These are phyloP conservation scores for Trichomycterus rosablanca DNA, from an alignment of 2,113 vertebrate genomes.

Conservation along the genomic window DNA sequence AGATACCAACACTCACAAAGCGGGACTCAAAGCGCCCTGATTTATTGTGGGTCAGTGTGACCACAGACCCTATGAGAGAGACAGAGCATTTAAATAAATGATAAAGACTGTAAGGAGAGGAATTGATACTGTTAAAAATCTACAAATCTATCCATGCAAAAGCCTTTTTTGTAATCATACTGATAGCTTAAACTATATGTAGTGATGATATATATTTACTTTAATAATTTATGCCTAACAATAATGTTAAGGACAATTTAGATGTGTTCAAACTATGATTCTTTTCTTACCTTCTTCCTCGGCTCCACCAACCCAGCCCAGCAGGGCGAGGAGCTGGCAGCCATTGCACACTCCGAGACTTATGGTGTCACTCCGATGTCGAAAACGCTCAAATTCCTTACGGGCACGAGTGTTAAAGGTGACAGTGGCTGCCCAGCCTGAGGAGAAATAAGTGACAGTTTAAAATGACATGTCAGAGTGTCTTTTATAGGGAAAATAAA, in stretches of 20 bases:
- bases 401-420: conserved; percentile 70
- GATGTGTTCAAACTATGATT: not conserved
- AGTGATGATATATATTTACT: too few species aligned
- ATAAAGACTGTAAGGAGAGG: not conserved
- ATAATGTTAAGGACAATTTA: too few species aligned
- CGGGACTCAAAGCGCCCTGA: conserved; percentile 86
- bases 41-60: conserved; percentile 76
- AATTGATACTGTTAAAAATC: not conserved
- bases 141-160: too few species aligned
- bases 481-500: too few species aligned
- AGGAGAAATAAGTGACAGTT: not conserved
- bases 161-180: too few species aligned
- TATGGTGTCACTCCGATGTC: conserved; percentile 72
- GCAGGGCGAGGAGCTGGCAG: conserved; percentile 82
- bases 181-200: too few species aligned
- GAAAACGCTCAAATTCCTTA: conserved; percentile 75
- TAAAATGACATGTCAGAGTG: too few species aligned
- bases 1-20: conserved; percentile 76
- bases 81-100: not conserved
- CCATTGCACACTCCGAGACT: conserved; percentile 89
- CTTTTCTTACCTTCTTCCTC: conserved; percentile 42
- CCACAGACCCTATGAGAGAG: conserved; percentile 50
- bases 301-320: conserved; percentile 80
- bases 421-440: conserved; percentile 85
- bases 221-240: too few species aligned